These are phyloP conservation scores for Elymnias hypermnestra DNA, from an alignment of 1,140 invertebrate species.

Conservation along the genomic window DNA sequence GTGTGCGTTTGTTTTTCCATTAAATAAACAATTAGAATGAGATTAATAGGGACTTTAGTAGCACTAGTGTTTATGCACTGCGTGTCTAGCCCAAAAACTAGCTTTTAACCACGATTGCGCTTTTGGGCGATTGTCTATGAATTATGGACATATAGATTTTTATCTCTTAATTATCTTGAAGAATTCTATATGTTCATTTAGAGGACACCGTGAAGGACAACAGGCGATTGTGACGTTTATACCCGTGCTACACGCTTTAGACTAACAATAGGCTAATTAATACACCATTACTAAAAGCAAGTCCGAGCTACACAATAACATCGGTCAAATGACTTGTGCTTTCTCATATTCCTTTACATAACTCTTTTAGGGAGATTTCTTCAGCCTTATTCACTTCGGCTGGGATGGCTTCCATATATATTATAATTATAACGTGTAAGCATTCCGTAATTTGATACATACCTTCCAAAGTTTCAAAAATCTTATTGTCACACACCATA, in stretches of 20 bases:
- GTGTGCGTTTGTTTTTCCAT: conserved; percentile 8
- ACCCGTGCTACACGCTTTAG: conserved; percentile 33
- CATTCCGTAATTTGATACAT: too few species aligned
- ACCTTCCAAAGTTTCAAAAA: too few species aligned
- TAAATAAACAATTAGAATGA: neutral
- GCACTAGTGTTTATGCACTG: conserved; percentile 19
- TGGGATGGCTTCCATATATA: too few species aligned
- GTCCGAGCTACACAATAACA: conserved; percentile 1
- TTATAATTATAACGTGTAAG: too few species aligned
- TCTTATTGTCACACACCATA: too few species aligned
- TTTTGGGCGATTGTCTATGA: conserved; percentile 60
- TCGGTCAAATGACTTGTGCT: conserved; percentile 6
- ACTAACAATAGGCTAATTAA: conserved; percentile 34
- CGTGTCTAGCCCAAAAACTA: conserved; percentile 29
- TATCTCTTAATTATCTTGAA: neutral
- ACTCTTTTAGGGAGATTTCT: too few species aligned
- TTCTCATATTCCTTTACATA: neutral
- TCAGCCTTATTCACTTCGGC: too few species aligned
- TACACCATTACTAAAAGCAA: conserved; percentile 14
- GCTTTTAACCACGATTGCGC: conserved; percentile 27
- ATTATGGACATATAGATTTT: conserved; percentile 27
- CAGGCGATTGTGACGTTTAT: conserved; percentile 40
- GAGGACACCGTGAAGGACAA: conserved; percentile 42
- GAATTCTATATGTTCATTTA: conserved; percentile 25
- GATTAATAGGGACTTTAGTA: neutral